Evolutionary conservation across 1,140 invertebrate species (phyloP).

Genomic region (Danaus plexippus): DNA sequence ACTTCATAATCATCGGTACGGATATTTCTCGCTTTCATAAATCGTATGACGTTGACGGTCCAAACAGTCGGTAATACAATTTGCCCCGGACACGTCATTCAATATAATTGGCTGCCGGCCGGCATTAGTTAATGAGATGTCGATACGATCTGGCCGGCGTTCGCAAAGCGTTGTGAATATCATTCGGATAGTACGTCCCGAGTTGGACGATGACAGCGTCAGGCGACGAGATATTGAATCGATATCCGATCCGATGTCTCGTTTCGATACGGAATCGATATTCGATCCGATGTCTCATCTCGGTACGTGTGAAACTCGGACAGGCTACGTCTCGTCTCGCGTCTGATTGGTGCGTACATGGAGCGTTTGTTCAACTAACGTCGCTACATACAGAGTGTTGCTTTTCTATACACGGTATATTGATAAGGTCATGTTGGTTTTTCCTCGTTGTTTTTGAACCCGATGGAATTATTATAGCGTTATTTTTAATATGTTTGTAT

Average conservation of each 20-base stretch:
- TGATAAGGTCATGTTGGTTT: no score
- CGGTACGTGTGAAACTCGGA: constrained; percentile 35
- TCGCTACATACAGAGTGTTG: no score
- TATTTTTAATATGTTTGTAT: no score
- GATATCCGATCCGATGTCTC: constrained; percentile 31
- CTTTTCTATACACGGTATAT: no score
- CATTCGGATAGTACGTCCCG: constrained; percentile 21
- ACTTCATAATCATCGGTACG: no score
- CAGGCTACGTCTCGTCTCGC: constrained; percentile 18
- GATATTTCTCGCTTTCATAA: no score
- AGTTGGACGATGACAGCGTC: constrained; percentile 38
- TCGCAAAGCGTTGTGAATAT: constrained; percentile 30
- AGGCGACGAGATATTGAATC: constrained; percentile 40
- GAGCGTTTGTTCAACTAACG: constrained; percentile 4
- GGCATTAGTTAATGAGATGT: constrained; percentile 58
- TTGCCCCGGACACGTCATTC: constrained; percentile 60
- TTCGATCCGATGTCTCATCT: constrained; percentile 30
- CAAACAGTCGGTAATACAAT: constrained; percentile 35
- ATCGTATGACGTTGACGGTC: constrained; percentile 8
- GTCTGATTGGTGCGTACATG: constrained; percentile 24
- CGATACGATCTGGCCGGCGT: constrained; percentile 46
- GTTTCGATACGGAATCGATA: constrained; percentile 31
- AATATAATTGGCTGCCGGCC: constrained; percentile 46
- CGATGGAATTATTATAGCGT: no score
- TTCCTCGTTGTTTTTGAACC: no score